Conservation (phyloP, 2,797 vertebrate species). For the Pangasius macronema region DNA sequence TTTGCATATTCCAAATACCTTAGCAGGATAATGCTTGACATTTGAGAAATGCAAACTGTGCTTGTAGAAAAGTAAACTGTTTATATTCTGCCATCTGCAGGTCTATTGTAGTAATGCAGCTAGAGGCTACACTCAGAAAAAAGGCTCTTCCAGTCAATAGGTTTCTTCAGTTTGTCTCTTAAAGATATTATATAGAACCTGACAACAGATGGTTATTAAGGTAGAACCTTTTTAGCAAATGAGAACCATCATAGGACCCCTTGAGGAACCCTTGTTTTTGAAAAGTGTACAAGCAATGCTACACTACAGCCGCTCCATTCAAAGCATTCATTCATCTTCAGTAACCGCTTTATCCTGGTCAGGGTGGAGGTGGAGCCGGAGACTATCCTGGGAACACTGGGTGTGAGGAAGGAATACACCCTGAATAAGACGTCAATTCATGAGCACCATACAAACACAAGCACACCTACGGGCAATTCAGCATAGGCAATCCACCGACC, state of each 20-base stretch:
- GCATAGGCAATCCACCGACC: no score
- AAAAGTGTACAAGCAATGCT: background rate
- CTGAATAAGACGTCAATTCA: background rate
- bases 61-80: background rate
- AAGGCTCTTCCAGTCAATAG: no score
- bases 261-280: background rate
- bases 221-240: background rate
- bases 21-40: background rate
- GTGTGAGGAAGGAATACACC: background rate
- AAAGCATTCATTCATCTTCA: background rate
- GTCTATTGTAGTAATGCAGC: background rate
- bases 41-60: background rate
- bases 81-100: slow-evolving; percentile 36
- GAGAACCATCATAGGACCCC: background rate
- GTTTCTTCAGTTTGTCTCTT: background rate
- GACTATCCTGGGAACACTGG: background rate
- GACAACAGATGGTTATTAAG: background rate
- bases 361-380: background rate
- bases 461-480: background rate
- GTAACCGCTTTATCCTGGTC: background rate
- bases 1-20: slow-evolving; percentile 2
- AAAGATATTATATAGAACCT: background rate
- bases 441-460: background rate
- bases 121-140: background rate
- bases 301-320: background rate